phyloP scores from a whole-genome alignment of 2,113 vertebrate species.

The Numida meleagris region DNA sequence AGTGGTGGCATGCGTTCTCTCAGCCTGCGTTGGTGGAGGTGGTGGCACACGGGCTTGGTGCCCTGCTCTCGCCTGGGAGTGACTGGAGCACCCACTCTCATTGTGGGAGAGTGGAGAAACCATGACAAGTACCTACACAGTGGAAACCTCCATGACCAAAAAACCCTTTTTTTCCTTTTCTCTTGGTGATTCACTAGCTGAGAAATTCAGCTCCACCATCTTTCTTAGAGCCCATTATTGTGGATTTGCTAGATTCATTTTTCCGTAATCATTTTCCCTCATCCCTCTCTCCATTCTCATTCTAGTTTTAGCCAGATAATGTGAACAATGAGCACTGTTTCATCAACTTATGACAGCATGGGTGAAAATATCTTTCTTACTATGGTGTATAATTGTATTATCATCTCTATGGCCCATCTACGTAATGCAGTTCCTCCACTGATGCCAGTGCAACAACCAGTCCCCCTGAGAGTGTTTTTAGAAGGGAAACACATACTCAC shows the following conservation, averaged over 20 bases:
- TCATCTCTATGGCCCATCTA: background rate
- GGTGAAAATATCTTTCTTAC: background rate
- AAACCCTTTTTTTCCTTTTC: background rate
- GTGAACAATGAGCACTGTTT: background rate
- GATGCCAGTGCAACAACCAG: background rate
- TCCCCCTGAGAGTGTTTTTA: background rate
- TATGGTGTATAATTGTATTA: background rate
- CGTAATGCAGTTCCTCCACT: background rate
- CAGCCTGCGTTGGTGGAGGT: background rate
- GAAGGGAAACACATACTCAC: background rate
- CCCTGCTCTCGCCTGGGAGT: background rate
- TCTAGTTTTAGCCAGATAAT: background rate
- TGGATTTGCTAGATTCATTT: background rate
- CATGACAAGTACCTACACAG: background rate
- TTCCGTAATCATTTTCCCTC: background rate
- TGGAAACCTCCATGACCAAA: background rate
- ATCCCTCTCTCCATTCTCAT: background rate
- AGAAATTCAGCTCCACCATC: background rate
- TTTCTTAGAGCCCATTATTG: background rate
- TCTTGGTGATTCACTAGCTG: background rate
- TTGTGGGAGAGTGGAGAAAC: background rate
- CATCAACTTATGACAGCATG: background rate
- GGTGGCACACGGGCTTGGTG: background rate
- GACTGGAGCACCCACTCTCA: rapidly evolving
- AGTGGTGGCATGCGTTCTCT: background rate